A percentile compares a stretch with the other conserved stretches of the same genome.
Evolutionary conservation across 2,888 invertebrate species (phyloP).

Genomic region (Metacarcinus magister): DNA sequence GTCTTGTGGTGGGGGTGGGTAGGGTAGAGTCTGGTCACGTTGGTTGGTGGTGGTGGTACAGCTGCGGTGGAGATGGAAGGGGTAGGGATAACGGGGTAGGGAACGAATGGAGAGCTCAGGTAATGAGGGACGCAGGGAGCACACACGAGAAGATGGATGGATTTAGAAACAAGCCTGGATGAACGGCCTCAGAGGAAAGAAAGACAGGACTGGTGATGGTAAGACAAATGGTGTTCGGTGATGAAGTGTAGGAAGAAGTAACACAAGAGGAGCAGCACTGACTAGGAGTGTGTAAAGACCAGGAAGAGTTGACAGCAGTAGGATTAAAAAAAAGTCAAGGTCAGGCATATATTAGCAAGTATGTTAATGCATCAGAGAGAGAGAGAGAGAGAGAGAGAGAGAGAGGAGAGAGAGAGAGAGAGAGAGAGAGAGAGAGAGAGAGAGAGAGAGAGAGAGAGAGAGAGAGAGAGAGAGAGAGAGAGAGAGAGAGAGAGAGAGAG

Average conservation of each 20-base stretch:
- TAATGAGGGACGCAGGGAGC: background rate
- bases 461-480: too few relatives aligned
- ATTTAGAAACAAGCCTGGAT: background rate
- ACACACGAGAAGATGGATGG: background rate
- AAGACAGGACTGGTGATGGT: background rate
- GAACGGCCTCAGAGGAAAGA: background rate
- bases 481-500: too few relatives aligned
- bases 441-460: too few relatives aligned
- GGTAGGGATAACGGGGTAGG: background rate
- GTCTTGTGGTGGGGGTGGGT: background rate
- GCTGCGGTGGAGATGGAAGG: too few relatives aligned
- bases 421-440: too few relatives aligned
- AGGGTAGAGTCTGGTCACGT: background rate
- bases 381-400: too few relatives aligned
- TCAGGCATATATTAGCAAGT: background rate
- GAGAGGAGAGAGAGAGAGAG: too few relatives aligned
- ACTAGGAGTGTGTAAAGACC: background rate
- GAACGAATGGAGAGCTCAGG: background rate
- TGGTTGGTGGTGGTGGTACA: background rate
- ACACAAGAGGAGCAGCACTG: background rate
- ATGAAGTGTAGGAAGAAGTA: background rate
- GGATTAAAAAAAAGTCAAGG: background rate
- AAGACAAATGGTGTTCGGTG: background rate
- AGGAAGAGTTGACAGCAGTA: background rate
- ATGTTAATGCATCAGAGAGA: background rate